phyloP scores from a whole-genome alignment of 2,797 vertebrate species.

The Lophius americanus region DNA sequence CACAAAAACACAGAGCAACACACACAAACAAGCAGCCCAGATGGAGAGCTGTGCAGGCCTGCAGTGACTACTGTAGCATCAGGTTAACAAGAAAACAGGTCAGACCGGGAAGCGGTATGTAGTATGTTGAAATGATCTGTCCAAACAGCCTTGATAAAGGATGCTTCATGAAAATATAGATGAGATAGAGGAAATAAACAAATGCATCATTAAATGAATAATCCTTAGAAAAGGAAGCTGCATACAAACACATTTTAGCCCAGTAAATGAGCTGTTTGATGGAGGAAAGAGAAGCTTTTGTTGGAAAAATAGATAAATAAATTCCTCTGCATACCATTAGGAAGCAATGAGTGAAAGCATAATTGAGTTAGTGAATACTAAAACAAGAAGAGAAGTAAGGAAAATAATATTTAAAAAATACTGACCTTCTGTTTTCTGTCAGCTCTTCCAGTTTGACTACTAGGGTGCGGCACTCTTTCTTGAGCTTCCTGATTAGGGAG shows the following conservation, averaged over 20 bases:
- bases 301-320: not conserved
- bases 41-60: conserved; percentile 76
- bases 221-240: not conserved
- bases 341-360: not conserved
- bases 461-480: conserved; percentile 87
- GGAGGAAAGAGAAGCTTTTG: not conserved
- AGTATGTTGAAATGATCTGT: conserved; percentile 57
- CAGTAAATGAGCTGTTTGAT: not conserved
- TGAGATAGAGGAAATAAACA: conserved; percentile 45
- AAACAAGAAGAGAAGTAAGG: conserved; percentile 3
- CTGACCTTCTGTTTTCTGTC: conserved; percentile 85
- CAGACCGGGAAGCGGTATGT: conserved; percentile 69
- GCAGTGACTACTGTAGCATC: conserved; percentile 81
- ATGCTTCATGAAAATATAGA: conserved; percentile 50
- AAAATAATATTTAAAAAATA: not conserved
- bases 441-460: conserved; percentile 85
- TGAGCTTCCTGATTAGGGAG: conserved; percentile 88
- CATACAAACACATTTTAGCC: not conserved
- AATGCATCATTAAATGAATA: conserved; percentile 16
- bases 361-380: conserved; percentile 7
- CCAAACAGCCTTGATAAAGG: conserved; percentile 61
- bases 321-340: not conserved
- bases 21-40: conserved; percentile 61
- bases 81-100: conserved; percentile 82
- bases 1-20: conserved; percentile 22